phyloP scores from a whole-genome alignment of 1,140 invertebrate species.

The Euwallacea similis region DNA sequence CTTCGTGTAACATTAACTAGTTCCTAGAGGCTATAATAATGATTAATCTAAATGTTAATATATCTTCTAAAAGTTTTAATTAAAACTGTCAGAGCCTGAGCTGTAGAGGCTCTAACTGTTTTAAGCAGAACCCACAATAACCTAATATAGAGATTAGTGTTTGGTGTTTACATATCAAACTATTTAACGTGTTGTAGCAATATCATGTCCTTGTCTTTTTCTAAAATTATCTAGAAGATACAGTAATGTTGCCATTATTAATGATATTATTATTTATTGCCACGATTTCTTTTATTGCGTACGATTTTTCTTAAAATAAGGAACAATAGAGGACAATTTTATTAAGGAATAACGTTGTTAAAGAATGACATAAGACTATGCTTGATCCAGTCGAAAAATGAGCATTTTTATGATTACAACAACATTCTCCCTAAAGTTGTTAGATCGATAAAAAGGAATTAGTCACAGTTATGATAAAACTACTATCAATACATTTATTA shows the following conservation, averaged over 20 bases:
- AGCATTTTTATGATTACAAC: too few species aligned
- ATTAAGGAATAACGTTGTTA: constrained; percentile 1
- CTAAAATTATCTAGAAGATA: constrained; percentile 16
- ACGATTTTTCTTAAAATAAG: background rate
- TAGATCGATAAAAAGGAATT: constrained; percentile 19
- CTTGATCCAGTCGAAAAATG: too few species aligned
- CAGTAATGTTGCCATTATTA: background rate
- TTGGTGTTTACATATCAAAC: constrained; percentile 52
- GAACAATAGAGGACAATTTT: background rate
- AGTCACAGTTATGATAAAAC: constrained; percentile 30
- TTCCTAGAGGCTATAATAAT: constrained; percentile 43
- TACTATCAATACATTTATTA: constrained; percentile 9
- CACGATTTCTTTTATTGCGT: background rate
- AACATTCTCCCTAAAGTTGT: too few species aligned
- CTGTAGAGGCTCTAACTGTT: background rate
- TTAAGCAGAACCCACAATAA: constrained; percentile 30
- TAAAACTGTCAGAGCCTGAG: background rate
- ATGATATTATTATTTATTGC: background rate
- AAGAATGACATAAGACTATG: background rate
- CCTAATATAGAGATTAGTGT: constrained; percentile 42
- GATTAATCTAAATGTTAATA: constrained; percentile 43
- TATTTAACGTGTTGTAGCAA: constrained; percentile 46
- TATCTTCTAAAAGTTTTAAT: constrained; percentile 2
- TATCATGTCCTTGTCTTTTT: constrained; percentile 37
- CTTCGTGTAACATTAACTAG: constrained; percentile 41